Conservation (phyloP, 2,888 invertebrate species). For the Tachina grossa region DNA sequence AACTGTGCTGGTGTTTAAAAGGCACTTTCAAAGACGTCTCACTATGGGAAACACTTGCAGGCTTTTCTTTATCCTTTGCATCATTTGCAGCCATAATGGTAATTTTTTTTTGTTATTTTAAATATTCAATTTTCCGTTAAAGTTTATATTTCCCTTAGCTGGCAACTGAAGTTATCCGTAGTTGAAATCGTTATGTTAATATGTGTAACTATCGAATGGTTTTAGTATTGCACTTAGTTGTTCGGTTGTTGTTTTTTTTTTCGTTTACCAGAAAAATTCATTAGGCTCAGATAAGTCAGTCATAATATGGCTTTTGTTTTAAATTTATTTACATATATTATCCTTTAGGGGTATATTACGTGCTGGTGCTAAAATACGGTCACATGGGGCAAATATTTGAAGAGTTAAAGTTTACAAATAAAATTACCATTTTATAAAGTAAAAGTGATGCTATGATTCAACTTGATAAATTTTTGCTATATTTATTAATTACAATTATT, state of each 20-base stretch:
- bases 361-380: background rate
- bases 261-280: constrained; percentile 30
- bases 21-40: constrained; percentile 24
- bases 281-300: constrained; percentile 3
- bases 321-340: constrained; percentile 40
- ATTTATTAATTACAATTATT: background rate
- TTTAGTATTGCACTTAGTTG: constrained; percentile 6
- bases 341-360: background rate
- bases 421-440: no score
- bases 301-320: constrained; percentile 44
- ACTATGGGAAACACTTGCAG: constrained; percentile 1
- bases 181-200: constrained; percentile 48
- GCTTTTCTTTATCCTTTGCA: background rate
- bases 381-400: background rate
- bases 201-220: constrained; percentile 9
- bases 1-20: constrained; percentile 79
- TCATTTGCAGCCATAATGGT: constrained; percentile 49
- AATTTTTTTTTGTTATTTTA: constrained; percentile 3
- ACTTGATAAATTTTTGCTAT: no score
- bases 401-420: no score
- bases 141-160: background rate
- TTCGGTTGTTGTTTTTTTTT: background rate
- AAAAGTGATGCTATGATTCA: no score
- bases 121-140: constrained; percentile 11
- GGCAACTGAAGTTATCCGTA: constrained; percentile 52